Conservation (phyloP, 2,113 vertebrate species). For the Callaeas wilsoni region DNA sequence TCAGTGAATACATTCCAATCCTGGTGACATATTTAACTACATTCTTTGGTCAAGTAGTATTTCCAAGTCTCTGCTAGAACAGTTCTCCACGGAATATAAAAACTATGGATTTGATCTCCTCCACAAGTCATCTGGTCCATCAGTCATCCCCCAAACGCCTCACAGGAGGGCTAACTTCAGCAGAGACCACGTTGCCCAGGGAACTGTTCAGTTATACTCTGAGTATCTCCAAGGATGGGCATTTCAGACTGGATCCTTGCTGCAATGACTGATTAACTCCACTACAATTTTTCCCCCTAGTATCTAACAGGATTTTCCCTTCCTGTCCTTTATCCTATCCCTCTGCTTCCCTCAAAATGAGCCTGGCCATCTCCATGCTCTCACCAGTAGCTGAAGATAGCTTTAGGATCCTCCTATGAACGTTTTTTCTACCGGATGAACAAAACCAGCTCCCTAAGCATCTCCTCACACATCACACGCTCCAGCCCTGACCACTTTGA, state of each 20-base stretch:
- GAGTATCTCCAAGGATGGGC: not conserved
- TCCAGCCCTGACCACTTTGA: not conserved
- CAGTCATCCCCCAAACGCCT: not conserved
- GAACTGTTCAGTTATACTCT: not conserved
- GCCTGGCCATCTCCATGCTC: not conserved
- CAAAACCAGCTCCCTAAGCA: not conserved
- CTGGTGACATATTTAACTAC: not conserved
- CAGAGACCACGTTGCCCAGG: not conserved
- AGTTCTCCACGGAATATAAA: accelerated
- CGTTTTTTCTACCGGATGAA: not conserved
- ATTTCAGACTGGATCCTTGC: not conserved
- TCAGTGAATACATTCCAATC: not conserved
- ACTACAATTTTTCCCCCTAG: accelerated
- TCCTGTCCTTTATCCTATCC: not conserved
- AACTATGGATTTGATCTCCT: not conserved
- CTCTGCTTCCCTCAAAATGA: accelerated
- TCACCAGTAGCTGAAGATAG: not conserved
- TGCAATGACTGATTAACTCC: not conserved
- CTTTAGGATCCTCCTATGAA: not conserved
- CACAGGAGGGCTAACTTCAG: not conserved
- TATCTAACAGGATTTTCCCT: not conserved
- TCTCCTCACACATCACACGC: not conserved
- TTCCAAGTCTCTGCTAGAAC: not conserved
- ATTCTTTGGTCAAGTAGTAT: not conserved
- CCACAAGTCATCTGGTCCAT: not conserved